These are phyloP conservation scores for Caenorhabditis brenneri DNA, from an alignment of 1,140 invertebrate genomes.

Conservation along the genomic window DNA sequence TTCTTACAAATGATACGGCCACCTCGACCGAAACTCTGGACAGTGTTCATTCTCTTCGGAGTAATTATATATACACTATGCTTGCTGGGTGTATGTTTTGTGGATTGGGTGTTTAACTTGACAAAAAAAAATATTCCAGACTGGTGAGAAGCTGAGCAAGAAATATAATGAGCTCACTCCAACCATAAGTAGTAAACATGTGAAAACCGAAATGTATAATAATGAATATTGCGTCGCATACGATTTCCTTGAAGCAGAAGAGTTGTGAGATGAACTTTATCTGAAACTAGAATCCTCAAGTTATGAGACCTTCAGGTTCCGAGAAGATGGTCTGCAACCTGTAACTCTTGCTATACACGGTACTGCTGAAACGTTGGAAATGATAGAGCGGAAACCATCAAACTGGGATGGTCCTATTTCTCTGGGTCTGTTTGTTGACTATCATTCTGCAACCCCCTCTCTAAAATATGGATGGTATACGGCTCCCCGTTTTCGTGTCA, in stretches of 20 bases:
- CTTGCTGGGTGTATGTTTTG: neutral
- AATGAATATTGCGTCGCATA: neutral
- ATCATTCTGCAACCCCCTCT: neutral
- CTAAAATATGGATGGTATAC: no score
- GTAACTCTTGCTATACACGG: neutral
- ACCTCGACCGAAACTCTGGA: neutral
- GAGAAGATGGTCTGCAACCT: neutral
- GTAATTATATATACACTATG: neutral
- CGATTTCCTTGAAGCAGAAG: neutral
- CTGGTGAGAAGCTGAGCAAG: neutral
- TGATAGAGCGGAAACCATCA: neutral
- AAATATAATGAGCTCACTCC: neutral
- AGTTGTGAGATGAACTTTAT: neutral
- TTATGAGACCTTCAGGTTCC: neutral
- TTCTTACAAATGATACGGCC: neutral
- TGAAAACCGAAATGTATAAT: neutral
- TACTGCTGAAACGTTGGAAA: neutral
- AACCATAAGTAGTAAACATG: neutral
- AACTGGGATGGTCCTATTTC: neutral
- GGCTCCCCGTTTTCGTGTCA: no score
- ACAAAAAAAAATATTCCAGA: neutral
- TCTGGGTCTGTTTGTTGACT: neutral
- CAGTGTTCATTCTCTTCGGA: neutral
- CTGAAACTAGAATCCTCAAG: neutral
- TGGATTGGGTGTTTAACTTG: no score